These are phyloP conservation scores for Felis chaus DNA, from an alignment of 2,113 vertebrate genomes.

Conservation along the genomic window DNA sequence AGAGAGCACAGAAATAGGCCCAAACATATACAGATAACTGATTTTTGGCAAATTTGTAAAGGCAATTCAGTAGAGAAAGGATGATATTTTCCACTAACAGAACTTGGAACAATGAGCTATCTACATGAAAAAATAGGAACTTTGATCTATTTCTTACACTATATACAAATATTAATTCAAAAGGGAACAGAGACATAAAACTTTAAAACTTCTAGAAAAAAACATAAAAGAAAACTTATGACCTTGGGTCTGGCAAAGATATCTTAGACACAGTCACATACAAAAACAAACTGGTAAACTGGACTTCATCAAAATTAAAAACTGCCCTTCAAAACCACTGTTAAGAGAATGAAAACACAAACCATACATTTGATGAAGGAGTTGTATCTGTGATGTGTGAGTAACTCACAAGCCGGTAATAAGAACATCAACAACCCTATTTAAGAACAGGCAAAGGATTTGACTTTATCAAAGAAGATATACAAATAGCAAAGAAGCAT, in stretches of 20 bases:
- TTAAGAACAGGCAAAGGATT: neutral
- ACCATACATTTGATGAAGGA: neutral
- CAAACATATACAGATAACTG: neutral
- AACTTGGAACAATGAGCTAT: neutral
- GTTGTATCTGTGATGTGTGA: neutral
- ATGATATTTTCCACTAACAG: conserved; percentile 4
- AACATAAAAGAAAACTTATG: neutral
- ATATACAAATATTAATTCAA: neutral
- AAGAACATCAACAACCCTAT: neutral
- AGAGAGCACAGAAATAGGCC: neutral
- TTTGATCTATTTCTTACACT: neutral
- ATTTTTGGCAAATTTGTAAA: neutral
- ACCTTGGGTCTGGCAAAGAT: neutral
- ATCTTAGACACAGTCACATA: neutral
- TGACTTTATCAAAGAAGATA: conserved; percentile 41
- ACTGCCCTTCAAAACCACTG: neutral
- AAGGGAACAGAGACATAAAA: neutral
- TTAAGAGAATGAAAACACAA: conserved; percentile 6
- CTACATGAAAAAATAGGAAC: neutral
- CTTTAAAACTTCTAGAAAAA: neutral
- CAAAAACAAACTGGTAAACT: conserved; percentile 21
- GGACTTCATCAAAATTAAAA: neutral
- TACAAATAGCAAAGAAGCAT: neutral
- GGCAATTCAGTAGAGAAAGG: neutral
- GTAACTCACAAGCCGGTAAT: neutral